These are phyloP conservation scores for Hypomecis punctinalis DNA, from an alignment of 2,888 invertebrate species.

Conservation along the genomic window DNA sequence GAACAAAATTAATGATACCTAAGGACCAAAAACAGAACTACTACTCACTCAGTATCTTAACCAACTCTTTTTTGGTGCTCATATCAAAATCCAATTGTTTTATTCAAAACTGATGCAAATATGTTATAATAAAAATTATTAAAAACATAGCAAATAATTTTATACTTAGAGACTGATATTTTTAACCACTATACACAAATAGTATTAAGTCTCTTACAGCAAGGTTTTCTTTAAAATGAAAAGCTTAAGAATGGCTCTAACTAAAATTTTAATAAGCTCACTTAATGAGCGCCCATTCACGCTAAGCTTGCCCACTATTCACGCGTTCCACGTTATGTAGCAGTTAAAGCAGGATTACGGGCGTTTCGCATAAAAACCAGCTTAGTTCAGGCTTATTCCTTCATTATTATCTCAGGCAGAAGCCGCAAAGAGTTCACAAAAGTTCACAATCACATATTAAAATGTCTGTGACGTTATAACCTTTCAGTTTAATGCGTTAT, in stretches of 20 bases:
- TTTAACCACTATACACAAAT: neutral
- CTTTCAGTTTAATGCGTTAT: neutral
- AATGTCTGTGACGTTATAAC: neutral
- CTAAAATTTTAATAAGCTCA: conserved; percentile 28
- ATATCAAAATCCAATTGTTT: neutral
- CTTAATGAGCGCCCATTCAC: conserved; percentile 27
- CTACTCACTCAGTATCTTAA: conserved; percentile 22
- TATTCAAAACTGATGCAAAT: neutral
- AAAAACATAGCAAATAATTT: too few species aligned
- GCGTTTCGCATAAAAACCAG: conserved; percentile 37
- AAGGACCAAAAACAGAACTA: neutral
- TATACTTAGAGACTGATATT: too few species aligned
- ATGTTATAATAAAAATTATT: neutral
- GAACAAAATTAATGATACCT: neutral
- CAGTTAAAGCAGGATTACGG: conserved; percentile 28
- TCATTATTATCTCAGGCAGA: conserved; percentile 31
- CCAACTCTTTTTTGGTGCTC: conserved; percentile 10
- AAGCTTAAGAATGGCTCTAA: conserved; percentile 13
- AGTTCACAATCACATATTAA: conserved; percentile 17
- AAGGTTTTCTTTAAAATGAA: conserved; percentile 4
- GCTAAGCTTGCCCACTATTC: conserved; percentile 28
- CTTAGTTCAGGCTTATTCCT: conserved; percentile 39
- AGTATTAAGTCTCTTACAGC: neutral
- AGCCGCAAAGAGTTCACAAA: conserved; percentile 17
- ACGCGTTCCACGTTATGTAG: conserved; percentile 20